Evolutionary conservation across 2,797 vertebrate species (phyloP), one percentile per base, ranked within the genome.

Genomic region (Lemur catta): DNA sequence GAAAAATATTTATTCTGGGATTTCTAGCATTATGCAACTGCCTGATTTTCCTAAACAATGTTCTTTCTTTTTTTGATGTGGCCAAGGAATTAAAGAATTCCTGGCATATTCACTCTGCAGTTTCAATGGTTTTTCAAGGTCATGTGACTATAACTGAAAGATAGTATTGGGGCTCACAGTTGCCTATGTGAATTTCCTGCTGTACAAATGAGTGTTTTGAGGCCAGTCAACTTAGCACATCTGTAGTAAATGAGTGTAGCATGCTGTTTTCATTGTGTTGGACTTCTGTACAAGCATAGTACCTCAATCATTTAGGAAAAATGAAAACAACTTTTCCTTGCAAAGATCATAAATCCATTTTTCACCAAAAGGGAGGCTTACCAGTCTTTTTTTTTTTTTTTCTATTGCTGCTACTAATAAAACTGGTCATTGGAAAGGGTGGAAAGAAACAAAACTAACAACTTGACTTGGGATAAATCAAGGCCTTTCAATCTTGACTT

Each of bases 31-130:
- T 84, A 97, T 95, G 80, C 96, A 97, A 94, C 91, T 97, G 61
- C 20, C 59, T 86, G 14, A 74, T 97, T 98, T 98, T 97, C 71
- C 72, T 98, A 97, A 97, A 94, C 98, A 97, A 96, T 95, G 28
- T 98, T 98, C 85, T 95, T 89, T 84, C 89, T 86, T 89, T 95
- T 98, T 93, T 96, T 95, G 52, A 90, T 96, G 46, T 97, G 65
- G 71, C 95, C 86, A 97, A 88, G 35, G 96, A 91, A 46, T 95
- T 72, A 97, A 96, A 96, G 87, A 91, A 94, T 97, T 84, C 33
- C 52, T 98, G 89, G 90, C 96, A 89, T 87, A 46, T n/a, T 55
- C 94, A 90, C 24, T 48, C 35, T 95, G 18, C 76, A 90, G 55
- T 87, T 52, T n/a, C 38, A 63, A 1, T 97, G 84, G 89, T 97